Evolutionary conservation across 2,797 vertebrate species (phyloP).

Genomic region (Pangasius sanitwongsei): DNA sequence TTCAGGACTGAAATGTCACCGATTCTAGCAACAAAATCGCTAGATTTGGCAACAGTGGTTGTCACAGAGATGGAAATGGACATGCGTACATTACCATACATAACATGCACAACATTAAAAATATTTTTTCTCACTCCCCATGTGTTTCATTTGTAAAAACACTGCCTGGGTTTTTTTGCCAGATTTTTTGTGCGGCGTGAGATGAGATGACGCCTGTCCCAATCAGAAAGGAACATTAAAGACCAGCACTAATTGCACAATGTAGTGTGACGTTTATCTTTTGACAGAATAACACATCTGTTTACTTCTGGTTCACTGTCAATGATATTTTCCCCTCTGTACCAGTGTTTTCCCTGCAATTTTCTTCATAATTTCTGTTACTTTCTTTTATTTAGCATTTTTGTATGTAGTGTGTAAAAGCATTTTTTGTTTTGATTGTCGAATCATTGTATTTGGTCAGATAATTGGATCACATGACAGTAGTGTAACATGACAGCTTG

Average conservation of each 20-base stretch:
- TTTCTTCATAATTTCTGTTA: not conserved
- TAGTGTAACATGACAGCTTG: not conserved
- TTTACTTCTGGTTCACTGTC: not conserved
- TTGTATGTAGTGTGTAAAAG: not conserved
- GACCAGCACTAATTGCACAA: not conserved
- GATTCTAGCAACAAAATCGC: not conserved
- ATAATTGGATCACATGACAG: not conserved
- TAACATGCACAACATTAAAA: not conserved
- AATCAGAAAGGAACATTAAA: no score
- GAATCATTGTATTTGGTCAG: not conserved
- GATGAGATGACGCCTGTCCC: not conserved
- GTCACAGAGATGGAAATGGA: no score
- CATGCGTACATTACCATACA: not conserved
- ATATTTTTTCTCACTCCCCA: not conserved
- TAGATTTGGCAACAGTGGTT: no score
- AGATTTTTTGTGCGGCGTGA: not conserved
- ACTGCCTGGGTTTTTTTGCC: not conserved
- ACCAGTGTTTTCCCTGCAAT: not conserved
- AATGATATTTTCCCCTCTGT: not conserved
- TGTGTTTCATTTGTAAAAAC: not conserved
- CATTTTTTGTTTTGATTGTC: not conserved
- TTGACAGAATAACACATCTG: not conserved
- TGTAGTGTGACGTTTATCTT: not conserved
- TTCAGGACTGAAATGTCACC: not conserved
- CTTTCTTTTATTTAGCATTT: no score